Base-by-base conservation (phyloP, 2,888 invertebrate genomes). In the Drosophila robusta region DNA sequence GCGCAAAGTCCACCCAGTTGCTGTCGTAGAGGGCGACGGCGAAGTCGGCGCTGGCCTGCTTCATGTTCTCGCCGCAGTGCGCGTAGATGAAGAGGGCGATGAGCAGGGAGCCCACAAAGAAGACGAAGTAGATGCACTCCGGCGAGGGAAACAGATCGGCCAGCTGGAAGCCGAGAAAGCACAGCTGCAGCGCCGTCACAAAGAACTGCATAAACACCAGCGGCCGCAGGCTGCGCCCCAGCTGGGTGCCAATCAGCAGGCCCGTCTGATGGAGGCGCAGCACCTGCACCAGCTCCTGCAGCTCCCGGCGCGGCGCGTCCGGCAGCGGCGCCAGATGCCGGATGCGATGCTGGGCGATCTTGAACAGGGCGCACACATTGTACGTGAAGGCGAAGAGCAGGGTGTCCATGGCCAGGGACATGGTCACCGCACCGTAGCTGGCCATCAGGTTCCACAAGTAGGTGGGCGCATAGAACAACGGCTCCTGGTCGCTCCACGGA, bases 31-130 rank as follows among this genome's bases (percentile, higher is more conserved):
- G 39, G 0, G 81, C 84, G 4, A 39, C 18, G 2, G 66, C 78
- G 12, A 78, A 84, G 4, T 75, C 79, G 11, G 39, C 29, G 11
- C 82, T 84, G 8, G 79, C 79, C 12, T 77, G 69, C 24, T 70
- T 69, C 50, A 81, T 73, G n/a, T 77, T 78, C 63, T 81, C 81
- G 11, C 81, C 79, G 38, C 79, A 79, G 44, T 69, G 64, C 8
- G 82, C 81, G 36, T 81, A 82, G 22, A 81, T 78, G 47, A 78
- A 84, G 9, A 84, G 46, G 0, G 74, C 81, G 5, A 82, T 69
- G 2, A 81, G 62, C 38, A 79, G 34, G 1, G 82, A 78, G 47
- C 81, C 39, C 12, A 63, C 51, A 24, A 81, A 84, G 42, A 79
- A 57, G 0, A 75, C 44, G 14, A 79, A 82, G 29, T 69, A 79